Conservation (phyloP, 2,888 invertebrate genomes). For the Vanessa cardui region DNA sequence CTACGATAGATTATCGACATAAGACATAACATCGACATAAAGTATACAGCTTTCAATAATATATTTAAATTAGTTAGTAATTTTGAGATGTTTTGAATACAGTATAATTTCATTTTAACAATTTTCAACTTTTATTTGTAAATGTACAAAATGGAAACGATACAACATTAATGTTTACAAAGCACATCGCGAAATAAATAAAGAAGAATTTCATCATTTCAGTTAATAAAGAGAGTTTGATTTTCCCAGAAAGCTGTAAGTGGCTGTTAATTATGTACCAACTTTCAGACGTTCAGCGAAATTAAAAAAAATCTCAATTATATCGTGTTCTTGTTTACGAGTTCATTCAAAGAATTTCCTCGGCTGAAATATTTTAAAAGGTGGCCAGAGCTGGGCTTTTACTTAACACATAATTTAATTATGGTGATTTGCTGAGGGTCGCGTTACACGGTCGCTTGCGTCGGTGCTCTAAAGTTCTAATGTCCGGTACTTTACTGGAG, state of each 20-base stretch:
- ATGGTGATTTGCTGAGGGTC: neutral
- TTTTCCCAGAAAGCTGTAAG: slow-evolving; percentile 13
- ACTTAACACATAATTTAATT: slow-evolving; percentile 12
- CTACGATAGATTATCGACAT: too few relatives aligned
- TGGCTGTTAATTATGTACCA: slow-evolving; percentile 18
- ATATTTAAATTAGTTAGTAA: too few relatives aligned
- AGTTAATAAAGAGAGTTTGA: slow-evolving; percentile 14
- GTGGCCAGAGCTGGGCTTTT: neutral
- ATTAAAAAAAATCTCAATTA: slow-evolving; percentile 9
- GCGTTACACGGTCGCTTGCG: slow-evolving; percentile 8
- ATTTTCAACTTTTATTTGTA: too few relatives aligned
- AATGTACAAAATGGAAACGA: too few relatives aligned
- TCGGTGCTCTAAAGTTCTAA: slow-evolving; percentile 4
- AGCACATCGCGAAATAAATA: neutral
- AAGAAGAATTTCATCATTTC: neutral
- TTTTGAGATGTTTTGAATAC: too few relatives aligned
- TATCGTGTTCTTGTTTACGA: slow-evolving; percentile 5
- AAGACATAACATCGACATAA: too few relatives aligned
- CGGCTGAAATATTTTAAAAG: slow-evolving; percentile 2
- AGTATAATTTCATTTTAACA: too few relatives aligned
- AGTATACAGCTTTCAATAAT: too few relatives aligned
- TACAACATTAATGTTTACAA: neutral
- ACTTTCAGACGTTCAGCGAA: slow-evolving; percentile 12
- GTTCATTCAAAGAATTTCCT: neutral
- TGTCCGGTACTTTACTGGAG: neutral